Evolutionary conservation across 53 echinoderm and acorn worm genomes (phyloP).

Genomic region (Holothuria leucospilota): DNA sequence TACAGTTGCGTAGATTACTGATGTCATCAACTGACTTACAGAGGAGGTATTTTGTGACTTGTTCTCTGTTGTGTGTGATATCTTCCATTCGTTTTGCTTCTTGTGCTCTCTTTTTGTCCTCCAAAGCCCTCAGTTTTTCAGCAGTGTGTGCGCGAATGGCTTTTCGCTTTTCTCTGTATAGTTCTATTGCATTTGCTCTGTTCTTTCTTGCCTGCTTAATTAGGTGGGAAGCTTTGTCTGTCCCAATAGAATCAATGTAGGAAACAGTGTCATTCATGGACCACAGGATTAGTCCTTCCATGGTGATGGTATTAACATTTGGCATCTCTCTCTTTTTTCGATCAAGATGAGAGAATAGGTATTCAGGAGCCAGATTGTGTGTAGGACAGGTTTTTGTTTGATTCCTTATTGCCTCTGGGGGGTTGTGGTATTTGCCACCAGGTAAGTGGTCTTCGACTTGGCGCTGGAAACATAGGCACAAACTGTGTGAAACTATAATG

Average conservation of each 20-base stretch:
- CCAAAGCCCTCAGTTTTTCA: constrained; percentile 46
- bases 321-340: constrained; percentile 58
- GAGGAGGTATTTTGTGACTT: constrained; percentile 39
- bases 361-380: constrained; percentile 58
- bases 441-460: constrained; percentile 64
- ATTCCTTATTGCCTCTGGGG: constrained; percentile 34
- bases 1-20: background rate
- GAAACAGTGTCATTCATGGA: constrained; percentile 43
- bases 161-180: constrained; percentile 28
- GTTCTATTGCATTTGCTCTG: constrained; percentile 43
- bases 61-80: constrained; percentile 34
- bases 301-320: constrained; percentile 51
- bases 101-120: constrained; percentile 45
- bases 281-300: constrained; percentile 61
- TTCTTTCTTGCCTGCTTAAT: constrained; percentile 48
- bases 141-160: constrained; percentile 54
- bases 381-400: constrained; percentile 52
- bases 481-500: constrained; percentile 52
- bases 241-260: constrained; percentile 51
- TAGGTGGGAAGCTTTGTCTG: constrained; percentile 5
- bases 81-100: constrained; percentile 58
- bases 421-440: constrained; percentile 58
- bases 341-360: constrained; percentile 52
- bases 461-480: constrained; percentile 45
- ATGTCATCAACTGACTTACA: constrained; percentile 40